These are phyloP conservation scores for Meganola albula DNA, from an alignment of 2,888 invertebrate genomes.

Conservation along the genomic window DNA sequence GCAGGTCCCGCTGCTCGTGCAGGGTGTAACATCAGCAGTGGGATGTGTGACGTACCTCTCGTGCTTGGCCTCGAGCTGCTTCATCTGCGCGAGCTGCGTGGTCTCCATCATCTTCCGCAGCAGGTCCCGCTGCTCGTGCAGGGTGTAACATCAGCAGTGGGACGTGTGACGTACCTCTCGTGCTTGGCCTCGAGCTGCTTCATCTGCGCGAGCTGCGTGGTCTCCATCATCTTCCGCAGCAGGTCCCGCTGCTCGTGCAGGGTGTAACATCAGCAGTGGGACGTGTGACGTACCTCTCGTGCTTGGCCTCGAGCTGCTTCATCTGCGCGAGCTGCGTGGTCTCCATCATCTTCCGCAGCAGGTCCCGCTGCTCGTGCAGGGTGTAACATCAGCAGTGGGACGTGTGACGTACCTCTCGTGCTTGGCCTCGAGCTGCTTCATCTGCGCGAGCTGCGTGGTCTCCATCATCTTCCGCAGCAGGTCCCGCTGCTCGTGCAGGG, in stretches of 20 bases:
- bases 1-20: slow-evolving; percentile 87
- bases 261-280: too few relatives aligned
- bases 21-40: too few relatives aligned
- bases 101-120: slow-evolving; percentile 87
- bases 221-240: slow-evolving; percentile 86
- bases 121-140: slow-evolving; percentile 89
- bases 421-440: slow-evolving; percentile 92
- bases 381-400: too few relatives aligned
- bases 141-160: too few relatives aligned
- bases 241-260: slow-evolving; percentile 89
- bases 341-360: slow-evolving; percentile 87
- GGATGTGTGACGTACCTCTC: slow-evolving; percentile 85
- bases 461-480: slow-evolving; percentile 87
- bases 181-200: slow-evolving; percentile 94
- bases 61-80: slow-evolving; percentile 92
- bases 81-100: slow-evolving; percentile 90
- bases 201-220: slow-evolving; percentile 89
- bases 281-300: slow-evolving; percentile 87
- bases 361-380: slow-evolving; percentile 89
- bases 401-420: slow-evolving; percentile 88
- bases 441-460: slow-evolving; percentile 87
- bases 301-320: slow-evolving; percentile 92
- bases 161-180: slow-evolving; percentile 84
- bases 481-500: slow-evolving; percentile 89
- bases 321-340: slow-evolving; percentile 89